A percentile compares a stretch with the other conserved stretches of the same genome.
These are phyloP conservation scores for Eumerus sabulonum DNA, from an alignment of 2,888 invertebrate genomes.

Conservation along the genomic window DNA sequence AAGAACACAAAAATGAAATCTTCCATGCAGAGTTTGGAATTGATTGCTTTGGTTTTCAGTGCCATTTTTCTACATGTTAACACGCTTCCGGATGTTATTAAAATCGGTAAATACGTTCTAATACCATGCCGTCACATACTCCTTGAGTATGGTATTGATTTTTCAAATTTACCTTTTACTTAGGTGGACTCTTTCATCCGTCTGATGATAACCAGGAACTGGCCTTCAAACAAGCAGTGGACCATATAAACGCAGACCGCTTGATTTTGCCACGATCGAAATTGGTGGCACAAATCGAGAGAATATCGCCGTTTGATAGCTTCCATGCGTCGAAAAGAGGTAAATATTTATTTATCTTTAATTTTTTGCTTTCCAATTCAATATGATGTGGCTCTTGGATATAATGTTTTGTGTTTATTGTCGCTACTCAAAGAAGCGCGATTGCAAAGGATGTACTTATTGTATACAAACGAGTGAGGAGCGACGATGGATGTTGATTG, in stretches of 20 bases:
- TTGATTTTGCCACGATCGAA: slow-evolving; percentile 91
- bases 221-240: slow-evolving; percentile 95
- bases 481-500: neutral
- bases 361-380: neutral
- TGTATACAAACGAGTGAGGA: neutral
- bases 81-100: slow-evolving; percentile 76
- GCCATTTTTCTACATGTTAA: slow-evolving; percentile 26
- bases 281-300: slow-evolving; percentile 92
- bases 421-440: neutral
- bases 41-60: slow-evolving; percentile 35
- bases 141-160: slow-evolving; percentile 36
- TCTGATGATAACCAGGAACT: slow-evolving; percentile 93
- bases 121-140: neutral
- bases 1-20: no score
- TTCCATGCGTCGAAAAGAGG: slow-evolving; percentile 97
- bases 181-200: slow-evolving; percentile 93
- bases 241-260: slow-evolving; percentile 91
- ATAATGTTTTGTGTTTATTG: neutral
- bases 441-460: neutral
- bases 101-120: slow-evolving; percentile 74
- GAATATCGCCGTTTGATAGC: slow-evolving; percentile 93
- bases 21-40: neutral
- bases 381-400: neutral
- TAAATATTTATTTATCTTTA: slow-evolving; percentile 78
- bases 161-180: slow-evolving; percentile 45